Conservation (phyloP, 2,888 invertebrate species). For the Macaria liturata region DNA sequence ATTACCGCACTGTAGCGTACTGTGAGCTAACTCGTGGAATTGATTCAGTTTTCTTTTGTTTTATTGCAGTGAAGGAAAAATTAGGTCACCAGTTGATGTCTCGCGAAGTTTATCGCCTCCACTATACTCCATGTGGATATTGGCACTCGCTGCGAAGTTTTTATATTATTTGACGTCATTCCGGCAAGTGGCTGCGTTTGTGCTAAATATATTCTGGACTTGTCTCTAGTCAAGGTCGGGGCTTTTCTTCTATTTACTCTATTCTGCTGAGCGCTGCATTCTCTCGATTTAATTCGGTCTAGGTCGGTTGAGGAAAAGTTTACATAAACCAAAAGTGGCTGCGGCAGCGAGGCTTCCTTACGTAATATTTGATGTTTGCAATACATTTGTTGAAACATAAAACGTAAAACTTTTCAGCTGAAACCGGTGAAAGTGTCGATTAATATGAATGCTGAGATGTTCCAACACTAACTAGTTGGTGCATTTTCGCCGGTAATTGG, state of each 20-base stretch:
- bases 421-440: not conserved
- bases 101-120: slow-evolving; percentile 22
- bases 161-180: slow-evolving; percentile 34
- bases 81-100: slow-evolving; percentile 21
- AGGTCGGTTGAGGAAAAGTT: not conserved
- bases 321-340: not conserved
- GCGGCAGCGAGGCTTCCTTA: not conserved
- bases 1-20: too few species aligned
- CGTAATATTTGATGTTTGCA: not conserved
- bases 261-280: not conserved
- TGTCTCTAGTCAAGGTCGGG: slow-evolving; percentile 25
- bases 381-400: not conserved
- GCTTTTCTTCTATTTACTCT: slow-evolving; percentile 14
- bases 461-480: not conserved
- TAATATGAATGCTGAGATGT: not conserved
- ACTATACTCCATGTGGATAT: slow-evolving; percentile 22
- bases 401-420: not conserved
- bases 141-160: slow-evolving; percentile 27
- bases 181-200: slow-evolving; percentile 12
- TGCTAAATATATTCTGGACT: slow-evolving; percentile 30
- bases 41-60: slow-evolving; percentile 14
- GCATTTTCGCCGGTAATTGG: not conserved
- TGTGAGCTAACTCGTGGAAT: too few species aligned
- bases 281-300: not conserved
- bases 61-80: slow-evolving; percentile 37